Base-by-base conservation (phyloP, 1,140 invertebrate species). In the Macrostomum lignano region DNA sequence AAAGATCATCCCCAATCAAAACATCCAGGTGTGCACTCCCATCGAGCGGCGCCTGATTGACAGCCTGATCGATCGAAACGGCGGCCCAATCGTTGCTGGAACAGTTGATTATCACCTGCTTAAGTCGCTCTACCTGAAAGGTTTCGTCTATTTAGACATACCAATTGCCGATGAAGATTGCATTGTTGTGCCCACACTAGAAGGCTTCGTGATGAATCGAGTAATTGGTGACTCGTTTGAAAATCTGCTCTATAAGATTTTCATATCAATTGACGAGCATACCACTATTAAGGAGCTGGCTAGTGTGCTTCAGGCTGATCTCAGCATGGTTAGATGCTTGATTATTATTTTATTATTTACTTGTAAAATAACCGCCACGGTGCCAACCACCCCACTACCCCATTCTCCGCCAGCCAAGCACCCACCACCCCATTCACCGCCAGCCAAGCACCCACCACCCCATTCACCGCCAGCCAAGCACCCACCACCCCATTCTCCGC, bases 131-230 rank as follows among this genome's bases (percentile, higher is more conserved):
- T 69, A 53, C 51, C 71, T 72, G 39, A 77, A 76, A 59, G 81
- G 81, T 3, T 59, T 88, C 2, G 66, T 88, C 21, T 91, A 86
- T 53, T 54, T 88, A 39, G 78, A 88, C 56, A 77, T 88, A 17
- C 74, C 76, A 9, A 74, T 91, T 35, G 69, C 69, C 31, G 67
- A 71, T 32, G 69, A 72, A 28, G 81, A 91, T 59, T 69, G 69
- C 43, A 74, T 88, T 24, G 69, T 45, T 44, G 79, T 91, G 33
- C 79, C 79, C 3, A 81, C 81, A 2, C 58, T 91, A 22, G 74
- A 84, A 51, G 79, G 79, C 13, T 91, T 93, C 60, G 79, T 93
- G 1, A 91, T 93, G 82, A 93, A 93, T 57, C 63, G 82, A 38
- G 72, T 84, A 2, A 65, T 76, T 7, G 81, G 82, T 1, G 82